Evolutionary conservation across 1,140 invertebrate species (phyloP).

Genomic region (Drosophila navojoa): DNA sequence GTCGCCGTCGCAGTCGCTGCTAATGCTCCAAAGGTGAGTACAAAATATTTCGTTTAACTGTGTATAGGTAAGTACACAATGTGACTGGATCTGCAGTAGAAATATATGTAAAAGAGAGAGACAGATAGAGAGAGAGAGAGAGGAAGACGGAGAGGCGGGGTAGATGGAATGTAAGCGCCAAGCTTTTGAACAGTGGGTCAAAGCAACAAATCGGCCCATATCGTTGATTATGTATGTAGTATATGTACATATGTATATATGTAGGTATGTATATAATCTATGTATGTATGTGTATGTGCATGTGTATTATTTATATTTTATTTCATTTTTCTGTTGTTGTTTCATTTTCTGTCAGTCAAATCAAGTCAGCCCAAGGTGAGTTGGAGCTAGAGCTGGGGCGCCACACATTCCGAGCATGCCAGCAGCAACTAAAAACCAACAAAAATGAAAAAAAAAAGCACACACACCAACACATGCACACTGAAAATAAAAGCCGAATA

Average conservation of each 20-base stretch:
- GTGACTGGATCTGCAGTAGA: conserved; percentile 34
- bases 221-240: conserved; percentile 20
- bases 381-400: conserved; percentile 18
- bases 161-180: background rate
- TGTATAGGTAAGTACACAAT: conserved; percentile 42
- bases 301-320: too few species aligned
- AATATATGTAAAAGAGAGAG: background rate
- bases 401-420: conserved; percentile 71
- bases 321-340: background rate
- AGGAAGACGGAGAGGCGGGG: background rate
- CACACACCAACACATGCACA: too few species aligned
- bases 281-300: background rate
- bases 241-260: background rate
- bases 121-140: background rate
- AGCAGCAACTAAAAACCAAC: conserved; percentile 10
- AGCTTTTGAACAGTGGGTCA: conserved; percentile 43
- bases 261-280: background rate
- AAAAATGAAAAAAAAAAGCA: too few species aligned
- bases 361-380: conserved; percentile 42
- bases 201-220: conserved; percentile 34
- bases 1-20: too few species aligned
- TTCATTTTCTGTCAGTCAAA: conserved; percentile 27
- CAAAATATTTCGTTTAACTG: conserved; percentile 37
- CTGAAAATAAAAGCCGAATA: conserved; percentile 35
- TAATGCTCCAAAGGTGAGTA: conserved; percentile 27